Evolutionary conservation across 2,888 invertebrate species (phyloP), one percentile per base, ranked within the genome.

Genomic region (Hemistola chrysoprasaria): DNA sequence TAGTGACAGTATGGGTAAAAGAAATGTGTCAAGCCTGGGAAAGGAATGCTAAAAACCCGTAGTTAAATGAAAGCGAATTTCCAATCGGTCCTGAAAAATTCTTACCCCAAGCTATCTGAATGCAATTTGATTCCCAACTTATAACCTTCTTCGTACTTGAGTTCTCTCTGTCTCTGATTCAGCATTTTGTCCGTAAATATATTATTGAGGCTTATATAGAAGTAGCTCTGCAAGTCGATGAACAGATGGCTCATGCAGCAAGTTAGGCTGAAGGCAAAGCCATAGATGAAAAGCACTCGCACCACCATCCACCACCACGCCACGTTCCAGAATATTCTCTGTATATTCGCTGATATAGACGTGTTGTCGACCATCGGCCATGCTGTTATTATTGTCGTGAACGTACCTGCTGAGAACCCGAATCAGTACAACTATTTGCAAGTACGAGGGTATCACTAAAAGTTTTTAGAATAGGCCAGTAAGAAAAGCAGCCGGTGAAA

Each of bases 71-170:
- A n/a, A n/a, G n/a, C n/a, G n/a, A n/a, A n/a, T n/a, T n/a, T n/a
- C n/a, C n/a, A 16, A 10, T 23, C 1, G n/a, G 8, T 2, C n/a
- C n/a, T 23, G 24, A 11, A 20, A 29, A 5, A 28, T 10, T 50
- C 59, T 52, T 37, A 72, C 71, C 62, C 53, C n/a, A 68, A 43
- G 1, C 65, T 66, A 21, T 59, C 51, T 1, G 50, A 35, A 46
- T 70, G 72, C 29, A 69, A 38, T 35, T 62, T 50, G 11, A 72
- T 60, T 3, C 72, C 74, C 21, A 54, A 25, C 46, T 54, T 62
- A 1, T 69, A 44, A 4, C 53, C 50, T 3, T 59, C 29, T 31
- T 62, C 61, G 32, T 64, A 74, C 22, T 50, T 47, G 1, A 27
- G 9, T 35, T 72, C 68, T 10, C 53, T 61, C 5, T 54, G 52